Evolutionary conservation across 2,888 invertebrate species (phyloP).

Genomic region (Caenorhabditis angaria): DNA sequence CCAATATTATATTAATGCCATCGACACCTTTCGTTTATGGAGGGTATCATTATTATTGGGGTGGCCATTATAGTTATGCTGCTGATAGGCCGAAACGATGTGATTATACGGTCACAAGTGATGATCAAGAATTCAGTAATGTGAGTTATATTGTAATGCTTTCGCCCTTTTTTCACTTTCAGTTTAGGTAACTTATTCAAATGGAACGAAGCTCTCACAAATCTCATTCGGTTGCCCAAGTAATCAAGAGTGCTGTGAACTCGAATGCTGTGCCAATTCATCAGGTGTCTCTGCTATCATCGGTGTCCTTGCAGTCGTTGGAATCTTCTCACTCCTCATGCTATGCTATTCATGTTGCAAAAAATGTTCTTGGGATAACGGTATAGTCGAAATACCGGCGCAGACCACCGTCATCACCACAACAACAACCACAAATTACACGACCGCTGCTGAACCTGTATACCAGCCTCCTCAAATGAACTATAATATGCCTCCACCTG

Average conservation of each 20-base stretch:
- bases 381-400: background rate
- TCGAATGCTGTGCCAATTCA: background rate
- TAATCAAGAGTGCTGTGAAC: background rate
- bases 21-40: slow-evolving; percentile 34
- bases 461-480: background rate
- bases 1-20: slow-evolving; percentile 28
- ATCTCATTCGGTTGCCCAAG: background rate
- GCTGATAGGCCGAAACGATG: slow-evolving; percentile 24
- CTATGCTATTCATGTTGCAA: too few species aligned
- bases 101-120: slow-evolving; percentile 29
- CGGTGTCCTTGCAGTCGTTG: background rate
- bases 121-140: slow-evolving; percentile 37
- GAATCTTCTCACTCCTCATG: too few species aligned
- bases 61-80: slow-evolving; percentile 27
- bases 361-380: background rate
- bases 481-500: background rate
- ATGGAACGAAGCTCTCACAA: background rate
- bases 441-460: background rate
- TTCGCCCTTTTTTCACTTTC: background rate
- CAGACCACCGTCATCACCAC: background rate
- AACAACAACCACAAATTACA: background rate
- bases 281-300: background rate
- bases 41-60: slow-evolving; percentile 40
- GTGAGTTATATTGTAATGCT: slow-evolving; percentile 10
- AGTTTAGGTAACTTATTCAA: background rate